phyloP scores from a whole-genome alignment of 2,113 vertebrate genomes.

The Microtus ochrogaster region DNA sequence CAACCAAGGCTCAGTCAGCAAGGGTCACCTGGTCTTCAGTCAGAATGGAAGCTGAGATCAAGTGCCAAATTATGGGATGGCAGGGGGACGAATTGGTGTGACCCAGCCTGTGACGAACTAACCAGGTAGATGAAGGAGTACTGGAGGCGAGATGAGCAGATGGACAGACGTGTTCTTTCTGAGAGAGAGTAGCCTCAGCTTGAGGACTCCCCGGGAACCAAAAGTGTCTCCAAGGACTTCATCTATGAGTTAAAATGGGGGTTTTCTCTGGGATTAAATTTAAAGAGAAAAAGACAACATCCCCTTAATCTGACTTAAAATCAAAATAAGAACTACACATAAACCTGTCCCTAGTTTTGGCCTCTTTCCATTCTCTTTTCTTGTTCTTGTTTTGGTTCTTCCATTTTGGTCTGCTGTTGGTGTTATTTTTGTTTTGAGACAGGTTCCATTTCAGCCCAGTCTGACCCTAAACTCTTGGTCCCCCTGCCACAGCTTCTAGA shows the following conservation, averaged over 20 bases:
- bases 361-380: background rate
- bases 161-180: background rate
- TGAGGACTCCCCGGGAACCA: background rate
- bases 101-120: background rate
- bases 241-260: background rate
- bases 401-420: background rate
- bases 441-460: background rate
- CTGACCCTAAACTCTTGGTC: background rate
- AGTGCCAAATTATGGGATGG: background rate
- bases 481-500: background rate
- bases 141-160: accelerated
- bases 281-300: background rate
- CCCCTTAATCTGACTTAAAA: background rate
- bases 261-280: background rate
- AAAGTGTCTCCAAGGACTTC: background rate
- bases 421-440: background rate
- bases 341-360: background rate
- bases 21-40: background rate
- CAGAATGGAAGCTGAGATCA: background rate
- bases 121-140: background rate
- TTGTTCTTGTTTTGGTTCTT: background rate
- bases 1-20: background rate
- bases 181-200: background rate
- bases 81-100: accelerated
- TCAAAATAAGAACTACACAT: slow-evolving; percentile 1